Conservation (phyloP, 2,888 invertebrate genomes). For the Allacma fusca region DNA sequence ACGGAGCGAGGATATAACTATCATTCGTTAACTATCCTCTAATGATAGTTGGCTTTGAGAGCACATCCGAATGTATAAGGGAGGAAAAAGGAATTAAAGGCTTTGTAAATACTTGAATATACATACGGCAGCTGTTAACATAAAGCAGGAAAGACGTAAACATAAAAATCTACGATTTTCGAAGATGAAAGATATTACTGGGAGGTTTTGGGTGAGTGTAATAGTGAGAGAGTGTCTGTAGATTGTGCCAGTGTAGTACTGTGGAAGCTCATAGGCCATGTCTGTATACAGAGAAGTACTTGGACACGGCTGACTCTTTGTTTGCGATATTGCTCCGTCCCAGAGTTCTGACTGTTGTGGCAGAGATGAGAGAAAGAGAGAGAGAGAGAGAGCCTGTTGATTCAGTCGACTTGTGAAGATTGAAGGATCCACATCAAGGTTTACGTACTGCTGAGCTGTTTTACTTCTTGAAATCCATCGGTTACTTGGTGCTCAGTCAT, state of each 20-base stretch:
- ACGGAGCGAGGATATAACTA: too few species aligned
- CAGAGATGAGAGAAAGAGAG: conserved; percentile 16
- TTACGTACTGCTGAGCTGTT: neutral
- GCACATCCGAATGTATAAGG: neutral
- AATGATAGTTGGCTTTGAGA: too few species aligned
- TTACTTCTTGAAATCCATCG: neutral
- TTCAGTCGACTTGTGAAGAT: conserved; percentile 8
- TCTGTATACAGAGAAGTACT: too few species aligned
- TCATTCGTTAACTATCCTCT: too few species aligned
- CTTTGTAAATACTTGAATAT: neutral
- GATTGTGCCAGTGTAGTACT: too few species aligned
- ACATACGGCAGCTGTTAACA: neutral
- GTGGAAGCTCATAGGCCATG: too few species aligned
- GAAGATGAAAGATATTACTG: conserved; percentile 3
- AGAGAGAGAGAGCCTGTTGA: conserved; percentile 16
- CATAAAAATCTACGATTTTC: neutral
- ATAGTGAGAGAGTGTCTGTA: neutral
- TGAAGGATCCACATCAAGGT: conserved; percentile 12
- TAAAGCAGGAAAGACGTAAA: conserved; percentile 5
- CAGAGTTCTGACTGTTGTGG: neutral
- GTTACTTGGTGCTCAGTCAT: neutral
- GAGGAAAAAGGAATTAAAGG: neutral
- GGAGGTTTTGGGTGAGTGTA: neutral
- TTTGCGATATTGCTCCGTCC: neutral
- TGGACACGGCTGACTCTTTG: neutral